Evolutionary conservation across 2,888 invertebrate genomes (phyloP), one percentile per base, ranked within the genome.

Genomic region (Volucella inanis): DNA sequence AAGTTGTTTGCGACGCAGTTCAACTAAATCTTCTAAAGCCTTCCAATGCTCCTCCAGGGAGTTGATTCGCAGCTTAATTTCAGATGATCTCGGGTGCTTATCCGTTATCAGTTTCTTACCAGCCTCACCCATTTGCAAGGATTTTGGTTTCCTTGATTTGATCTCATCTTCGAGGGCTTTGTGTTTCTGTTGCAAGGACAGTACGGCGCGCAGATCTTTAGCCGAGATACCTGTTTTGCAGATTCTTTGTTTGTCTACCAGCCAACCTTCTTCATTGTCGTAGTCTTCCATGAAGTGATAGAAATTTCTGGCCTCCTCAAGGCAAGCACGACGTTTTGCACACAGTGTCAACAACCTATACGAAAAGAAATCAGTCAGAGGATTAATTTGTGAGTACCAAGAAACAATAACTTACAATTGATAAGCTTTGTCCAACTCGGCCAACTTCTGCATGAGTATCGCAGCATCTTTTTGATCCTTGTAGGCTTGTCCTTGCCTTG

Each of bases 191-290:
- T 97, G 95, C 70, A 98, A 93, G 45, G 97, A 97, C 43, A 97
- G 93, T 8, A 98, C 98, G 0, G 97, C 98, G 70, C 97, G 94
- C 57, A 99, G 93, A 92, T 99, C 99, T 92, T 98, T 98, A 1
- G 98, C 98, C 0, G 97, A 95, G 38, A 98, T 96, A n/a, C 97
- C 97, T 0, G 98, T 96, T 90, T 96, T 96, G 91, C 98, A 98
- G 83, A 98, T 96, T 6, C 97, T 94, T 91, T 98, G 97, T 90
- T 98, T 98, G 90, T 99, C 99, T 0, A 97, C 95, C 71, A 99
- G 94, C 99, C 99, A 99, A 0, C 97, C 96, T 93, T 99, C 98
- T 92, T 99, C 99, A 89, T 99, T 99, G 89, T 99, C 99, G 89
- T 98, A 97, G 90, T 99, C 99, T 92, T 98, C 98, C 77, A 98